Evolutionary conservation across 2,888 invertebrate species (phyloP).

Genomic region (Ophion obscuratus): DNA sequence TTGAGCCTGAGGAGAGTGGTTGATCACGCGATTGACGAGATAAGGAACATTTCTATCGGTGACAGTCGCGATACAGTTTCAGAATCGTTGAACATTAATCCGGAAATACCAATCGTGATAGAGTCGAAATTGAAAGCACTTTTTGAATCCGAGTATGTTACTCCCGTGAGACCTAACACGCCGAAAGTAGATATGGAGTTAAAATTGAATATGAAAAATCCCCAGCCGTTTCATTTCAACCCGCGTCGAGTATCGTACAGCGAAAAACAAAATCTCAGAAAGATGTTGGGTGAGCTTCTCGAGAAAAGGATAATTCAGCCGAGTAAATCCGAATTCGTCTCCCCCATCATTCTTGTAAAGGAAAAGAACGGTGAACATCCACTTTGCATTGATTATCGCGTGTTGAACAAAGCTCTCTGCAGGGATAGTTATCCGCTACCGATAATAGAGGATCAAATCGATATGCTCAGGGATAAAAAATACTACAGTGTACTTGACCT

Average conservation of each 20-base stretch:
- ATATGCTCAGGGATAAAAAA: neutral
- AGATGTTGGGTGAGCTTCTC: slow-evolving; percentile 48
- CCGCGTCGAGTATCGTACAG: slow-evolving; percentile 55
- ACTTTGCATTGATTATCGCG: neutral
- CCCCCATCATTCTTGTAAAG: neutral
- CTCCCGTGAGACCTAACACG: slow-evolving; percentile 33
- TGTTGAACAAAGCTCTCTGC: neutral
- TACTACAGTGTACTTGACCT: neutral
- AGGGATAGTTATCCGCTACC: neutral
- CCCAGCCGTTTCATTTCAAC: slow-evolving; percentile 49
- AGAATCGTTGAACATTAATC: neutral
- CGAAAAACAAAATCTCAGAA: slow-evolving; percentile 53
- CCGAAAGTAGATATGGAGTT: slow-evolving; percentile 58
- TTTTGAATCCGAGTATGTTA: slow-evolving; percentile 40
- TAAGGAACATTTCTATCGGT: slow-evolving; percentile 42
- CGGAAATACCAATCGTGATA: neutral
- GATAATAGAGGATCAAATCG: slow-evolving; percentile 11
- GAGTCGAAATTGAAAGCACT: neutral
- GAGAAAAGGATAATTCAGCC: slow-evolving; percentile 28
- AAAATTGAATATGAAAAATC: slow-evolving; percentile 36
- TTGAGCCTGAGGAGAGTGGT: slow-evolving; percentile 35
- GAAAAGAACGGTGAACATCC: neutral
- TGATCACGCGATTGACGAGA: slow-evolving; percentile 35
- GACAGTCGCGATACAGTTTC: neutral
- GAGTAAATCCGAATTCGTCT: neutral